Evolutionary conservation across 2,888 invertebrate genomes (phyloP).

Genomic region (Synanthedon formicaeformis): DNA sequence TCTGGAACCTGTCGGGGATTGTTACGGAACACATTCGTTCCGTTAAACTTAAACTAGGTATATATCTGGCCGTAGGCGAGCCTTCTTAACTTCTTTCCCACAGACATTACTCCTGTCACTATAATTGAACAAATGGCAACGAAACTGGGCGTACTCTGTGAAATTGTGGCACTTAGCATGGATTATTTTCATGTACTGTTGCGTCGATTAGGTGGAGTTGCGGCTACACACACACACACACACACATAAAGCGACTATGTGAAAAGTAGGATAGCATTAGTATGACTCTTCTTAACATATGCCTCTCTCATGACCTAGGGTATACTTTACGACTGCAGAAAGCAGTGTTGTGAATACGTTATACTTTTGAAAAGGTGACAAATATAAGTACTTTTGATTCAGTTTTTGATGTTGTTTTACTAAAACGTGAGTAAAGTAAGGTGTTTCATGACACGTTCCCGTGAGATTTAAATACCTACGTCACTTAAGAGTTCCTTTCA

Average conservation of each 20-base stretch:
- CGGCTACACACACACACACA: too few species aligned
- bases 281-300: too few species aligned
- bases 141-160: constrained; percentile 11
- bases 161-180: not conserved
- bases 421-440: constrained; percentile 1
- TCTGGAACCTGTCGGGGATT: constrained; percentile 10
- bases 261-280: too few species aligned
- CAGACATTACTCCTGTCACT: constrained; percentile 27
- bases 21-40: constrained; percentile 32
- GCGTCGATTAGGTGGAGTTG: too few species aligned
- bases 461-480: constrained; percentile 4
- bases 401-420: not conserved
- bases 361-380: too few species aligned
- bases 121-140: constrained; percentile 36
- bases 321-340: too few species aligned
- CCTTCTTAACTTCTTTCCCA: constrained; percentile 28
- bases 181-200: too few species aligned
- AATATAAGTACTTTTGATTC: too few species aligned
- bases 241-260: too few species aligned
- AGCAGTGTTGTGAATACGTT: too few species aligned
- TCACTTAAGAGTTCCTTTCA: constrained; percentile 9
- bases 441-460: constrained; percentile 5
- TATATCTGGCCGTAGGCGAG: constrained; percentile 15
- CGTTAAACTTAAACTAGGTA: constrained; percentile 22
- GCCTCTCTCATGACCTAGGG: too few species aligned